These are phyloP conservation scores for Lepilemur ruficaudatus DNA, from an alignment of 2,797 vertebrate species.

Conservation along the genomic window DNA sequence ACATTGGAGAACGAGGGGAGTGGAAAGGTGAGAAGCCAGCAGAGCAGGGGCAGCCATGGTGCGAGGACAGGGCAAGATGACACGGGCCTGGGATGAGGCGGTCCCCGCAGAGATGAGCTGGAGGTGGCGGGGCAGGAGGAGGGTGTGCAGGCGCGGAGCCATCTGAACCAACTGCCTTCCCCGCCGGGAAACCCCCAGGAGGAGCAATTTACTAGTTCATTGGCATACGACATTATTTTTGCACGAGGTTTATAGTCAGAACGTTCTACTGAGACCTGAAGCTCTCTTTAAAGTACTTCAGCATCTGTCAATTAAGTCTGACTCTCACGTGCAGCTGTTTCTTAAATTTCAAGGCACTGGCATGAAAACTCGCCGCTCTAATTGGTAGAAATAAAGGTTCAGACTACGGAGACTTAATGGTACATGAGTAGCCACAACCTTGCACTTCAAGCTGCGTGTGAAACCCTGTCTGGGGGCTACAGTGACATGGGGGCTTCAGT, in stretches of 20 bases:
- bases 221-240: neutral
- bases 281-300: accelerated
- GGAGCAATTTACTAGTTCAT: neutral
- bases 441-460: neutral
- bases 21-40: neutral
- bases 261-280: neutral
- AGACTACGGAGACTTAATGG: neutral
- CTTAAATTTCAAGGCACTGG: neutral
- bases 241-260: neutral
- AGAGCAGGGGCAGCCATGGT: neutral
- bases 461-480: neutral
- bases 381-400: neutral
- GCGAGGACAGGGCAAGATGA: neutral
- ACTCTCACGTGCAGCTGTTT: neutral
- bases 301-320: neutral
- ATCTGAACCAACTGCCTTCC: neutral
- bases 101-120: neutral
- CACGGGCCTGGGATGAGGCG: neutral
- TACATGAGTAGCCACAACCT: neutral
- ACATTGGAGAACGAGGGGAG: neutral
- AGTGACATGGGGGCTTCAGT: neutral
- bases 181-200: neutral
- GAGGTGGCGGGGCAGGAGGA: neutral
- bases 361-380: too few species aligned
- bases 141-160: neutral